A percentile compares a stretch with the other conserved stretches of the same genome.
These are phyloP conservation scores for Chaetorhynchus papuensis DNA, from an alignment of 2,113 vertebrate species.

Conservation along the genomic window DNA sequence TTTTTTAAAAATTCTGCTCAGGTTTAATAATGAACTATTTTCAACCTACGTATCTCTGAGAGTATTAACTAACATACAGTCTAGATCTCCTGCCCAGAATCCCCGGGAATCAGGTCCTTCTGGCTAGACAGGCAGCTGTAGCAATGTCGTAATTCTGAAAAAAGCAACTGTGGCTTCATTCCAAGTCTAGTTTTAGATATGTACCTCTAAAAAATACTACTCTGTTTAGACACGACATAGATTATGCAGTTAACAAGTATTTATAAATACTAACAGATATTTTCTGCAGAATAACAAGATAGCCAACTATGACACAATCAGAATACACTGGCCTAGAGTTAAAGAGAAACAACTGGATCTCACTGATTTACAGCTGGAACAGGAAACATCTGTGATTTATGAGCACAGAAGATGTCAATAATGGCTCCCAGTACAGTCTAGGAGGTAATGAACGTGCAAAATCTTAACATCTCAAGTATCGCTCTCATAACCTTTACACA, in stretches of 20 bases:
- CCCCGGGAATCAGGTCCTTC: not conserved
- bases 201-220: constrained; percentile 17
- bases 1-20: not conserved
- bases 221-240: not conserved
- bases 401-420: not conserved
- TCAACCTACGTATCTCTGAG: not conserved
- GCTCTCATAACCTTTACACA: not conserved
- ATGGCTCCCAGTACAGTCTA: not conserved
- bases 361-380: constrained; percentile 40
- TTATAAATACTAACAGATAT: constrained; percentile 31
- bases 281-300: not conserved
- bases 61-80: not conserved
- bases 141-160: not conserved
- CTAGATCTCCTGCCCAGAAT: not conserved
- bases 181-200: constrained; percentile 49
- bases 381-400: constrained; percentile 59
- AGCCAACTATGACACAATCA: constrained; percentile 41
- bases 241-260: constrained; percentile 8
- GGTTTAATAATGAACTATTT: not conserved
- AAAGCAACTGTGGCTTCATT: not conserved
- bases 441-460: not conserved
- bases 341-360: constrained; percentile 15
- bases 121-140: constrained; percentile 14
- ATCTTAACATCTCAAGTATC: not conserved
- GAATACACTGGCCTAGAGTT: not conserved